phyloP scores from a whole-genome alignment of 2,797 vertebrate genomes.

The Ctenopoma multispine region DNA sequence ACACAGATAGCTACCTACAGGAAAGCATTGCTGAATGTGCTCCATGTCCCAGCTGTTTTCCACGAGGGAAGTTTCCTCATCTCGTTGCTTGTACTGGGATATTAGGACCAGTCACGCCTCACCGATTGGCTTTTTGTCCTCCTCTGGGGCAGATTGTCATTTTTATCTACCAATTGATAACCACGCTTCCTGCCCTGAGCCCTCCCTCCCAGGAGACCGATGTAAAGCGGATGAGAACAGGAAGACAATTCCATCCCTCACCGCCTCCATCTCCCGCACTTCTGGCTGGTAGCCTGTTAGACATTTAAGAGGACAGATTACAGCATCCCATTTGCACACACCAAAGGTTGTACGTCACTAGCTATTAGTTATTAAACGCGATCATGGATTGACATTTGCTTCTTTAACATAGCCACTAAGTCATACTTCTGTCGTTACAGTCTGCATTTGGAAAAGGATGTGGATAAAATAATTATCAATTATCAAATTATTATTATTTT shows the following conservation, averaged over 20 bases:
- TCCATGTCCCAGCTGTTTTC: constrained; percentile 70
- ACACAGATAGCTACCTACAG: constrained; percentile 11
- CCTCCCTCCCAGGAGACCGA: constrained; percentile 79
- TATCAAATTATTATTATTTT: no score
- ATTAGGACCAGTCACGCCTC: constrained; percentile 79
- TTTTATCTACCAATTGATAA: constrained; percentile 85
- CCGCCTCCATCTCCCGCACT: constrained; percentile 69
- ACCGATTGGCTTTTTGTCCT: constrained; percentile 79
- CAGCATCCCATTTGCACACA: constrained; percentile 46
- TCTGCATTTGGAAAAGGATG: constrained; percentile 5
- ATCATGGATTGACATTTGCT: constrained; percentile 42
- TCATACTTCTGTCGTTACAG: constrained; percentile 5
- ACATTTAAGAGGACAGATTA: constrained; percentile 35
- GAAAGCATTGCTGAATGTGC: constrained; percentile 34
- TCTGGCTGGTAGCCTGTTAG: constrained; percentile 58
- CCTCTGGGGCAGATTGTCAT: constrained; percentile 81
- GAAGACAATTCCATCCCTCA: constrained; percentile 82
- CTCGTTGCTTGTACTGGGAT: constrained; percentile 74
- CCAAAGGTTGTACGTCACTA: constrained; percentile 38
- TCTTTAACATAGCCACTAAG: neutral
- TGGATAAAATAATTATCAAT: neutral
- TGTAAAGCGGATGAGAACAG: constrained; percentile 81
- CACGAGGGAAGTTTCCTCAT: constrained; percentile 79
- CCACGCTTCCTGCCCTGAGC: constrained; percentile 74
- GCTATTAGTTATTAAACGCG: constrained; percentile 40